phyloP scores from a whole-genome alignment of 1,140 invertebrate genomes.

The Drusus annulatus region DNA sequence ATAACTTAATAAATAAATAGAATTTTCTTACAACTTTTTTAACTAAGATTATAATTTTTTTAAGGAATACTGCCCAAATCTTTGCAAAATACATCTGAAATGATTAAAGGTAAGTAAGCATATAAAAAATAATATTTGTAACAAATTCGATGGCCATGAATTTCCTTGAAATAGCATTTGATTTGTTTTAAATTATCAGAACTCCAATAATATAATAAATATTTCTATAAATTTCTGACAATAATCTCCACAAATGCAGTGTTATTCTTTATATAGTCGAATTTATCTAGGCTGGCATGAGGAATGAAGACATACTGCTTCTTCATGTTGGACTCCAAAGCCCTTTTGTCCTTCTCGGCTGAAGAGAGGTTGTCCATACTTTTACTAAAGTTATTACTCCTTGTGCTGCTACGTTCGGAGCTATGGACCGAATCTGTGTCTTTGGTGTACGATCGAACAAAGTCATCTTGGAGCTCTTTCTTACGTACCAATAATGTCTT shows the following conservation, averaged over 20 bases:
- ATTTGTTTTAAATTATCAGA: no score
- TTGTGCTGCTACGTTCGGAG: conserved; percentile 44
- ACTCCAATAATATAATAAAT: not conserved
- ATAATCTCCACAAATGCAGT: conserved; percentile 78
- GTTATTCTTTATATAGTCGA: conserved; percentile 78
- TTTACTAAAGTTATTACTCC: not conserved
- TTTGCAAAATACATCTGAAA: no score
- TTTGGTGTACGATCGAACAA: not conserved
- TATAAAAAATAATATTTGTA: no score
- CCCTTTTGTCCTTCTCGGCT: conserved; percentile 4
- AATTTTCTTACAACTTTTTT: no score
- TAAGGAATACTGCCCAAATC: no score
- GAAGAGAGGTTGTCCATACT: conserved; percentile 66
- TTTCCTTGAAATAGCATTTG: no score
- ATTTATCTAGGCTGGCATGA: conserved; percentile 76
- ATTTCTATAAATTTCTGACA: conserved; percentile 52
- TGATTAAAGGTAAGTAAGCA: no score
- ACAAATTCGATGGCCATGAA: no score
- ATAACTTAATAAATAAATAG: no score
- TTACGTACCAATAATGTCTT: conserved; percentile 66
- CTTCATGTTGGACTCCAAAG: conserved; percentile 61
- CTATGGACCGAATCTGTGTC: not conserved
- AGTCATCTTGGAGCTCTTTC: conserved; percentile 18
- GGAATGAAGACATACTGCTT: conserved; percentile 82
- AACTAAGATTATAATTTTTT: no score